Evolutionary conservation across 2,888 invertebrate genomes (phyloP), one percentile per base, ranked within the genome.

Genomic region (Drosophila colorata): DNA sequence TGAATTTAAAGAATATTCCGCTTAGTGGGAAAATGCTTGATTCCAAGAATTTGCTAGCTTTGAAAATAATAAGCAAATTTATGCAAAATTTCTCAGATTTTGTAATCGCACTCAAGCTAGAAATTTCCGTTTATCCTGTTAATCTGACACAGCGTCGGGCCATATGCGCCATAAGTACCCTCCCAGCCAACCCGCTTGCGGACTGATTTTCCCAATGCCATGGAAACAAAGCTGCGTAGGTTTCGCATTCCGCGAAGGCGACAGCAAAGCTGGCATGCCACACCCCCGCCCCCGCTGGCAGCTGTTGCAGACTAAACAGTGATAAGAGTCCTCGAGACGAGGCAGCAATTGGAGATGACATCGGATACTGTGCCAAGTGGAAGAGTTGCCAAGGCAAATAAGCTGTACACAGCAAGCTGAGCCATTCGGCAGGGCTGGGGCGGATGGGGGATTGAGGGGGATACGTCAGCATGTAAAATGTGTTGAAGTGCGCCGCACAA

Each of bases 401-500:
- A 63, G 58, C 65, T 52, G 31, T 59, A n/a, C 33, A 16, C 40
- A 25, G 9, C 16, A 20, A 31, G 18, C 2, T 8, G 18, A 2
- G 13, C 1, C 8, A 40, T 16, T 3, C n/a, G 40, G 20, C 1
- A 9, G 38, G 13, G 16, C 9, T 0, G 14, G 13, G 20, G 8
- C 14, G 11, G 52, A 11, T 0, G 41, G 14, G 4, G 18, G 28
- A 2, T 18, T 4, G 2, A 11, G 20, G 1, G 11, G 23, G n/a
- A 9, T 13, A 16, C 20, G 14, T 14, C 11, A 18, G 41, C 43
- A 56, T 63, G 58, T 61, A 52, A 74, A 71, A 80, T 73, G 69
- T 70, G 65, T 64, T 69, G 41, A 69, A 80, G 67, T 71, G 60
- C 66, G 59, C 48, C 48, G 65, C 58, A 64, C 57, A 80, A 74